Conservation (phyloP, 2,113 vertebrate genomes). For the Himantopus leucocephalus region DNA sequence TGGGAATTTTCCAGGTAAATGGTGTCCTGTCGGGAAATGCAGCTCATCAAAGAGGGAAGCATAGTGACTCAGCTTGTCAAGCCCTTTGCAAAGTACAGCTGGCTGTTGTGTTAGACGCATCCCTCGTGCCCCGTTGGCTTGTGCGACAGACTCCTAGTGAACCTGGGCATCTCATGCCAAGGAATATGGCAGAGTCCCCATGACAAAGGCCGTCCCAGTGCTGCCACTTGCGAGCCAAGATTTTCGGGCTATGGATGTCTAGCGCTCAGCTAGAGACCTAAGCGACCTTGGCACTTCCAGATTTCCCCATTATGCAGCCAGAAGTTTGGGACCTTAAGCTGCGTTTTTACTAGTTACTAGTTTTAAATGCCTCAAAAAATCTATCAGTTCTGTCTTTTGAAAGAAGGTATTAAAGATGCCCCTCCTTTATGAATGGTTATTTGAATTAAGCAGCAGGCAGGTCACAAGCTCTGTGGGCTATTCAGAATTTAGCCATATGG, state of each 20-base stretch:
- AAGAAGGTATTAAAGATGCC: background rate
- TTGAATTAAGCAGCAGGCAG: background rate
- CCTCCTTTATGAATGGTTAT: background rate
- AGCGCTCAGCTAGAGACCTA: background rate
- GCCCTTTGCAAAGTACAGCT: background rate
- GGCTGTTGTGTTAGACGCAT: background rate
- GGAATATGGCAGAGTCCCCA: background rate
- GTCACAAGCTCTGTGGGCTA: background rate
- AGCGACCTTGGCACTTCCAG: background rate
- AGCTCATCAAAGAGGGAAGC: background rate
- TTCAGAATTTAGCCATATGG: background rate
- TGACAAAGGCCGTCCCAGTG: background rate
- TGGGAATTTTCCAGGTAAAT: background rate
- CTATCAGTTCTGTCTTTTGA: background rate
- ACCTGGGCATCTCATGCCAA: background rate
- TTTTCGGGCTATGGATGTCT: background rate
- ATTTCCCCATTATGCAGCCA: background rate
- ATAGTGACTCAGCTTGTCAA: background rate
- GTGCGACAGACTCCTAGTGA: background rate
- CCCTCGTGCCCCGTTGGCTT: rapidly evolving
- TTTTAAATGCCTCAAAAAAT: background rate
- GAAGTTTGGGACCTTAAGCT: background rate
- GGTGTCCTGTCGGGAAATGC: background rate
- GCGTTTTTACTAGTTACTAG: background rate
- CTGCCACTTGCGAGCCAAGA: background rate